Conservation (phyloP, 1,140 invertebrate genomes). For the Eumaeus atala region DNA sequence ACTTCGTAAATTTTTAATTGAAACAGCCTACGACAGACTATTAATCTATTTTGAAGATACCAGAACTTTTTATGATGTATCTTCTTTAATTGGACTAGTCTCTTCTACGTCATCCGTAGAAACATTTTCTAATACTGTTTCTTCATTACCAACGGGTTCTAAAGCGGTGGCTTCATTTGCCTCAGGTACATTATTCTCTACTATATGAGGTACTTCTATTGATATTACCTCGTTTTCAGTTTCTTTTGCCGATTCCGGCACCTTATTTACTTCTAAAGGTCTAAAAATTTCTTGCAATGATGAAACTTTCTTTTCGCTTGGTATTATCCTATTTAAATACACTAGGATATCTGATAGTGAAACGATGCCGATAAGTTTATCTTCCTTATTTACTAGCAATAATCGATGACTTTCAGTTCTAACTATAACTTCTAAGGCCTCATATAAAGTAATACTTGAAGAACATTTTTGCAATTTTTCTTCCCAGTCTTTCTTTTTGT, state of each 20-base stretch:
- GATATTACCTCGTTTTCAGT: constrained; percentile 59
- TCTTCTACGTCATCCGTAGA: constrained; percentile 35
- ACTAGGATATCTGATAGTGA: constrained; percentile 67
- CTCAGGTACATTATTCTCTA: constrained; percentile 41
- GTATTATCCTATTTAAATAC: constrained; percentile 69
- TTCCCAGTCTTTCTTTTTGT: constrained; percentile 72
- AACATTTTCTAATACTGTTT: constrained; percentile 25
- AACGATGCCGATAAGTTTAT: constrained; percentile 63
- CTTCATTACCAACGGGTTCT: constrained; percentile 28
- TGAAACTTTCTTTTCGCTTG: constrained; percentile 62
- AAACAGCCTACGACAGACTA: constrained; percentile 19
- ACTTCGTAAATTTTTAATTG: constrained; percentile 25
- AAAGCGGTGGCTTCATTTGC: constrained; percentile 29
- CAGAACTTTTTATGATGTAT: constrained; percentile 22
- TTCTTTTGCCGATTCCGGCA: constrained; percentile 56
- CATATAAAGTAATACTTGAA: constrained; percentile 69
- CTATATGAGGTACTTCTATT: constrained; percentile 55
- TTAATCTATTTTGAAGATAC: constrained; percentile 12
- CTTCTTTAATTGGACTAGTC: constrained; percentile 31
- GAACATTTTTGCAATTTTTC: constrained; percentile 70
- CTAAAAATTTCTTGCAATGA: constrained; percentile 66
- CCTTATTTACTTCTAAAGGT: constrained; percentile 63
- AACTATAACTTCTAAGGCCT: constrained; percentile 73
- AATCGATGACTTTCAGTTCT: constrained; percentile 73
- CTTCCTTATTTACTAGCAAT: constrained; percentile 66